Base-by-base conservation (phyloP, 2,888 invertebrate genomes). In the Palloptera scutellata region DNA sequence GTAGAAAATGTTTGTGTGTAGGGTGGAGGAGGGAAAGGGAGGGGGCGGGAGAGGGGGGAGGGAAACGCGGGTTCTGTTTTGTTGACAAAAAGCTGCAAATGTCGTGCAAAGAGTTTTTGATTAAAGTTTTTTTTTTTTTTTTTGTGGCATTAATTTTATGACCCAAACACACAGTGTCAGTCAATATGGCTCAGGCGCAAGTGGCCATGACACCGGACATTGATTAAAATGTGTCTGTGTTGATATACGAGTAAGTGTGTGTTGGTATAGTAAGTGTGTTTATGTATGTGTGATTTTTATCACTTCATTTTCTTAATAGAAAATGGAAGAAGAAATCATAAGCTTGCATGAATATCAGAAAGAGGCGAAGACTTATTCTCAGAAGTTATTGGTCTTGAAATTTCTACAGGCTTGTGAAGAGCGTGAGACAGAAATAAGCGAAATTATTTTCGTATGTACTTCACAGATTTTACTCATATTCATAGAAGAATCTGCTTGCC, bases 51-150 rank as follows among this genome's bases (percentile, higher is more conserved):
- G n/a, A n/a, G n/a, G n/a, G n/a, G n/a, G n/a, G n/a, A n/a, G n/a
- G n/a, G n/a, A n/a, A n/a, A n/a, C n/a, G n/a, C n/a, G n/a, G n/a
- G n/a, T n/a, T n/a, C n/a, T n/a, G 41, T 57, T 57, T 30, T 30
- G 30, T 30, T 30, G 48, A 66, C 63, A 63, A 66, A 66, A 60
- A 55, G 66, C 41, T 59, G 66, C 60, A 61, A 66, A 66, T 66
- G 65, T 66, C 30, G 65, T 66, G 65, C 66, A 55, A 66, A 66
- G 66, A 60, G 66, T 61, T 60, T 53, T 66, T 66, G 66, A 66
- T 66, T 66, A 65, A 65, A 68, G 61, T 59, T 30, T 30, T 30
- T 30, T 30, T n/a, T n/a, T n/a, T n/a, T n/a, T n/a, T n/a, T 68
- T 45, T 65, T 42, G 30, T 51, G 43, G 48, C 62, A 61, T 59